Base-by-base conservation (phyloP, 92 coral and sea anemone genomes). In the Ricordea florida region DNA sequence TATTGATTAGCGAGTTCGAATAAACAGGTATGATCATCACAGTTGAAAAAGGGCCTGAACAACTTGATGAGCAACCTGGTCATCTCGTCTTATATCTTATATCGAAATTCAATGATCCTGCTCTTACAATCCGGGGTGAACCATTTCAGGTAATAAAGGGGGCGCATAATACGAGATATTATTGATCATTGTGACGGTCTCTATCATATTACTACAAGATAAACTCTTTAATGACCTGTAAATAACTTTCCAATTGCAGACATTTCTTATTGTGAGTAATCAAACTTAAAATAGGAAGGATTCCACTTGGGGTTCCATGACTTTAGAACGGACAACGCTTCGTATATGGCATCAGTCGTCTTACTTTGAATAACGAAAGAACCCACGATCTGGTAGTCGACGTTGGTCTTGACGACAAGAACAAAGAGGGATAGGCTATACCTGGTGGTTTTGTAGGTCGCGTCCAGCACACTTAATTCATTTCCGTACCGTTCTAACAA, bases 281-380 rank as follows among this genome's bases (percentile, higher is more conserved):
- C 69, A 14, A 58, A 45, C 80, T 57, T 57, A 21, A 72, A 72
- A 42, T 25, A 58, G 45, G 67, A 58, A 44, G 57, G 69, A 10
- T 57, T 28, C 80, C 80, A 72, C n/a, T 28, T 20, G 4, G 33
- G 80, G 48, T 72, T 72, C 69, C 80, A 72, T 3, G 36, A n/a
- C 50, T 57, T 57, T 22, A 72, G 47, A n/a, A 58, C 25, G 10
- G 32, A 44, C 32, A 72, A 34, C 27, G 59, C 80, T 32, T 72
- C 80, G n/a, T 9, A 30, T 5, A 72, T 72, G 16, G 67, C 37
- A 29, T 37, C 68, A 2, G 69, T 57, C 40, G 48, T 71, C 16
- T 56, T 55, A 15, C 58, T 32, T 56, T 71, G 78, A 28, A 57
- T 22, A 16, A 72, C 69, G 52, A 57, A 72, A n/a, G 80, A 52